Base-by-base conservation (phyloP, 2,797 vertebrate genomes). In the Danio jaintianensis region DNA sequence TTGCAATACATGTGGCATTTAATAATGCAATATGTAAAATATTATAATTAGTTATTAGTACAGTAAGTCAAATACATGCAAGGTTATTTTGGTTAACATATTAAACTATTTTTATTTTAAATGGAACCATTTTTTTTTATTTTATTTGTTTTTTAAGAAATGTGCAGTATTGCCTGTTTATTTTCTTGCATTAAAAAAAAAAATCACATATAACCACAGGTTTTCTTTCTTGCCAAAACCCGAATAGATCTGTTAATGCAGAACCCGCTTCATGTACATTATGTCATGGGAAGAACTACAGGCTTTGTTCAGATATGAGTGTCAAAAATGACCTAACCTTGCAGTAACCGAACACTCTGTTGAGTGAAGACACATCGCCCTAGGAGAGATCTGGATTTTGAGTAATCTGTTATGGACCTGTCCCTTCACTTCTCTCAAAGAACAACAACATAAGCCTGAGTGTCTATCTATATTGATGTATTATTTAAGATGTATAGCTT, bases 371-470 rank as follows among this genome's bases (percentile, higher is more conserved):
- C 52, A 73, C 36, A 15, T 61, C 20, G 38, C 43, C 50, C 72
- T 75, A 52, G 47, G 61, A 67, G 48, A 53, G 55, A 58, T 72
- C 43, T 43, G 40, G 64, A 62, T 73, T 73, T 67, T 82, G 69
- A 78, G 47, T 75, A 75, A 75, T 75, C 58, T 75, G 13, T 43
- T 36, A 36, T 47, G 42, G 55, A 40, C n/a, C 47, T 50, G 56
- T 74, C 29, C 12, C 6, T 64, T 43, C 48, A 67, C 59, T 63
- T 50, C 40, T 64, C 50, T 77, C 47, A 67, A 55, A 76, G 13
- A 52, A 62, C 42, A 73, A 52, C 72, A 50, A 1, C 58, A 52
- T 58, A 63, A 40, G 36, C 29, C 29, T 40, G 6, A 62, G 72
- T 16, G 16, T 52, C 59, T 63, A 38, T 56, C 36, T 64, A 36